Base-by-base conservation (phyloP, 2,113 vertebrate genomes). In the Larimichthys polyactis region DNA sequence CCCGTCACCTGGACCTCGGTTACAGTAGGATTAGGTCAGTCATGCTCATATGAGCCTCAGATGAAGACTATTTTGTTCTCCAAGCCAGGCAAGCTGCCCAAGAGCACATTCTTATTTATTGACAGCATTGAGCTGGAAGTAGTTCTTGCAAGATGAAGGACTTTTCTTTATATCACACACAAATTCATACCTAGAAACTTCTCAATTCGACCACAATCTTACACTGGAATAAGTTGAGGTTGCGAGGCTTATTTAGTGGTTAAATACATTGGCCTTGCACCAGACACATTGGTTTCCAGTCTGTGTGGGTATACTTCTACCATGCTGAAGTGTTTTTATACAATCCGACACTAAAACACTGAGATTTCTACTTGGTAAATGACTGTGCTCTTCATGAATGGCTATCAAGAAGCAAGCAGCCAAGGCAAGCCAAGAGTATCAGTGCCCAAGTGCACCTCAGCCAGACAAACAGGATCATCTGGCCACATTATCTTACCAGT, bases 71-170 rank as follows among this genome's bases (percentile, higher is more conserved):
- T 75, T 78, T 84, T 72, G 27, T 80, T 82, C 59, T 77, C 29
- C 20, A 71, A 59, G 15, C 4, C 19, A 63, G 71, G 75, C 68
- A 82, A 48, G 51, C 52, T 68, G 71, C 60, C 66, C 52, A 71
- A 69, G 20, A 78, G 44, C 60, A 79, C 86, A 90, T 79, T 83
- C 65, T 83, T 82, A 66, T 70, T 79, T 84, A 81, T 62, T 78
- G 73, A 81, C 70, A 78, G 55, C 69, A 82, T 65, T 48, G 59
- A 59, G 43, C 54, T 79, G 17, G 46, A 80, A 58, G 9, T 32
- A 24, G 22, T 48, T 5, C 11, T 78, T 36, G 51, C 72, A 85
- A 68, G 57, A 79, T 55, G 43, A 24, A 71, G 32, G 11, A 36
- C 27, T 59, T 83, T 79, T 70, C 44, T 69, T 66, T 65, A 75